Evolutionary conservation across 2,888 invertebrate species (phyloP).

Genomic region (Mimachlamys varia): DNA sequence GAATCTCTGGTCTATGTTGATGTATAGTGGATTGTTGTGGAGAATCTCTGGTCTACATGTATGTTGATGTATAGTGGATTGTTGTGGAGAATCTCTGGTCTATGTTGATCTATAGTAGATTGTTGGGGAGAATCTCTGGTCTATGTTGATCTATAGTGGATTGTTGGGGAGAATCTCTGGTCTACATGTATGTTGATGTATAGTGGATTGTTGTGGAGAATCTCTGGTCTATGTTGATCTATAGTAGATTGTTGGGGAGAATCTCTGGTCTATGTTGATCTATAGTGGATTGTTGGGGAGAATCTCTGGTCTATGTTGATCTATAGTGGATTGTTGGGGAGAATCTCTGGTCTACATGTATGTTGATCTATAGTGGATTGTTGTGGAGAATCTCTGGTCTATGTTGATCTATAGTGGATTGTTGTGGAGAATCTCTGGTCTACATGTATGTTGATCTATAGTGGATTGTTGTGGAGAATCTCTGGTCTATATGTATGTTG

Average conservation of each 20-base stretch:
- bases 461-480: neutral
- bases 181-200: neutral
- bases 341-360: neutral
- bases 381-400: neutral
- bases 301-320: neutral
- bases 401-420: neutral
- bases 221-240: neutral
- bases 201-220: neutral
- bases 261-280: neutral
- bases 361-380: neutral
- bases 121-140: neutral
- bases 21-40: neutral
- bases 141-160: neutral
- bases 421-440: neutral
- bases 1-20: neutral
- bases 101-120: neutral
- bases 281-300: neutral
- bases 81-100: neutral
- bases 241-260: neutral
- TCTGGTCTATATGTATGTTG: neutral
- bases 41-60: neutral
- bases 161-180: neutral
- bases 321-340: neutral
- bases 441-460: neutral
- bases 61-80: neutral